phyloP scores from a whole-genome alignment of 2,888 invertebrate genomes.

The Pinctada fucata region DNA sequence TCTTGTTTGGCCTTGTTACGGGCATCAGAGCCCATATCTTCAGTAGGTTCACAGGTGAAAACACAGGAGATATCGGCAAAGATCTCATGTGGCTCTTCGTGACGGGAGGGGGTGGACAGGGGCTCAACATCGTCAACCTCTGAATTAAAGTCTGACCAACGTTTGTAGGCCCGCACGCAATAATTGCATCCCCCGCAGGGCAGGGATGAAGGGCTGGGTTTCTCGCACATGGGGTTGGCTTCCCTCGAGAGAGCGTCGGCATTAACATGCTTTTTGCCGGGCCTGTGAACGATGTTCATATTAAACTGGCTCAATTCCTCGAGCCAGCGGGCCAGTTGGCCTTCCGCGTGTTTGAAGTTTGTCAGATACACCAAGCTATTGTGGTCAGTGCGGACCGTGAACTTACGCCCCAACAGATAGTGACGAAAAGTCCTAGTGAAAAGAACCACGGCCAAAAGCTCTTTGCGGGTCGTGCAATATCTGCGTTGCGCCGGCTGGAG shows the following conservation, averaged over 20 bases:
- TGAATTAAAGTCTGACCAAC: neutral
- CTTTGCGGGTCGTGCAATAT: constrained; percentile 49
- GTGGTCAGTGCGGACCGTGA: neutral
- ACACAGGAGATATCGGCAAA: no score
- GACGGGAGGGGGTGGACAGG: no score
- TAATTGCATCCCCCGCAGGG: neutral
- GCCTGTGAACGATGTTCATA: neutral
- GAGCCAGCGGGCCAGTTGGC: neutral
- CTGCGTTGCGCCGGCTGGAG: neutral
- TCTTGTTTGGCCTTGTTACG: no score
- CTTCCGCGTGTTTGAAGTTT: neutral
- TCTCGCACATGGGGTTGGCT: neutral
- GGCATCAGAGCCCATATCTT: no score
- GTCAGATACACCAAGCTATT: neutral
- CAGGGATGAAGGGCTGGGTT: no score
- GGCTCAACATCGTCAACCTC: neutral
- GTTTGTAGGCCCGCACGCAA: neutral
- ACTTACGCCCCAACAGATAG: constrained; percentile 37
- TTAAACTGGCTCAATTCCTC: neutral
- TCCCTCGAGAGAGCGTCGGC: no score
- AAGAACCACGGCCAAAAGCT: constrained; percentile 45
- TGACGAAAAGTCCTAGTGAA: constrained; percentile 45
- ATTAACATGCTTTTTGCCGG: no score
- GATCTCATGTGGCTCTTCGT: no score
- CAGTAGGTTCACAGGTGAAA: no score